Evolutionary conservation across 2,888 invertebrate genomes (phyloP).

Genomic region (Drepanosiphum platanoidis): DNA sequence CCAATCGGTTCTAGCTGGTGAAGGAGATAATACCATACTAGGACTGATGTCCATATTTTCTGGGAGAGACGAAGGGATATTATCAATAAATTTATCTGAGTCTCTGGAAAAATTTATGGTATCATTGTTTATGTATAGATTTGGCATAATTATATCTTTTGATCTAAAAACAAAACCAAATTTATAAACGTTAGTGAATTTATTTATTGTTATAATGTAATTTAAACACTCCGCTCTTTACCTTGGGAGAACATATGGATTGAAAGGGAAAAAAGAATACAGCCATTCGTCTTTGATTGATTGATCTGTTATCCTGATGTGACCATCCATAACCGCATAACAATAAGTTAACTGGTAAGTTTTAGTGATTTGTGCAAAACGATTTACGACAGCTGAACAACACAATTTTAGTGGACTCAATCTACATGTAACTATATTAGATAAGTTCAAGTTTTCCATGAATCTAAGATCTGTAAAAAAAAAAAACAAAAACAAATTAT

Average conservation of each 20-base stretch:
- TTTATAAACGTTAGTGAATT: background rate
- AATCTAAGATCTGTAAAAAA: constrained; percentile 78
- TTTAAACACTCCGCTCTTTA: constrained; percentile 66
- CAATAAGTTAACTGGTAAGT: constrained; percentile 92
- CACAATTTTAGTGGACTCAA: constrained; percentile 90
- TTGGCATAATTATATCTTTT: constrained; percentile 8
- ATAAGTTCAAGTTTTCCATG: constrained; percentile 83
- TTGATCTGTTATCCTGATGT: constrained; percentile 33
- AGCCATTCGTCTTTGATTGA: constrained; percentile 69
- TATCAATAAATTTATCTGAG: background rate
- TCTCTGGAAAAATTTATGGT: background rate
- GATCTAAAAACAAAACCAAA: constrained; percentile 39
- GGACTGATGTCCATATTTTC: constrained; percentile 55
- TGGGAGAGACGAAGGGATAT: background rate
- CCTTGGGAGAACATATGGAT: constrained; percentile 82
- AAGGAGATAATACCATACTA: constrained; percentile 45
- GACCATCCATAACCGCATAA: constrained; percentile 82
- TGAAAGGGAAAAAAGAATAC: constrained; percentile 88
- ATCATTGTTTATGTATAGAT: constrained; percentile 26
- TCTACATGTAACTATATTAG: constrained; percentile 84
- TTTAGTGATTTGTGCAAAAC: constrained; percentile 83
- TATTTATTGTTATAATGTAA: background rate
- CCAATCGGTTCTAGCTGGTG: constrained; percentile 50
- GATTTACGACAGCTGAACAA: constrained; percentile 78
- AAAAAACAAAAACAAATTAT: constrained; percentile 22